Evolutionary conservation across 1,140 invertebrate species (phyloP), one percentile per base, ranked within the genome.

Genomic region (Acyrthosiphon pisum): DNA sequence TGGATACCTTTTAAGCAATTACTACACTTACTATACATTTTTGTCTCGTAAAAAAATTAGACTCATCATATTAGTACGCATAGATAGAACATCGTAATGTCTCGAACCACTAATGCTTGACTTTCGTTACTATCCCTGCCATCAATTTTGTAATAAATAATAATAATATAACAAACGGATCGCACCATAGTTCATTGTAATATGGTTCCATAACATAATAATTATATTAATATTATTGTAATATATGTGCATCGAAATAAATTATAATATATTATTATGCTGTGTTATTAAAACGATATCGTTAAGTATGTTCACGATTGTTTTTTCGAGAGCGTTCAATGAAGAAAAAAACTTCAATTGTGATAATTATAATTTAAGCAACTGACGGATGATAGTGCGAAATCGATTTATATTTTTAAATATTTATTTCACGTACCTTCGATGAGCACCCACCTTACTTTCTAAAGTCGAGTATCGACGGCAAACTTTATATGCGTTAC

Each of bases 201-300:
- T 68, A n/a, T 68, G n/a, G 60, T 68, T 68, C 30, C 11, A n/a
- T n/a, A 68, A 68, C 60, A 68, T 68, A 68, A n/a, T 68, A 68
- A 68, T 68, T 68, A 68, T 68, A 68, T n/a, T 68, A n/a, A 76
- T 76, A n/a, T 9, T n/a, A 76, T 76, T 76, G 60, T 76, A 76
- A 76, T 76, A 76, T 76, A 76, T 76, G 60, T 76, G n/a, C 60
- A n/a, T 76, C 14, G 14, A 14, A n/a, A 20, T 68, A 76, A 18
- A n/a, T 6, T 76, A 76, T n/a, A n/a, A 76, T 76, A 76, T 76
- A 68, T 18, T 76, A 68, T 18, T 68, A n/a, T 68, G 60, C n/a
- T 30, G 14, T 18, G n/a, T n/a, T n/a, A 14, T 76, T 76, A 76
- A 23, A 53, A 68, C 60, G 14, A 68, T n/a, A 76, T 76, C 14